Evolutionary conservation across 1,140 invertebrate genomes (phyloP), one percentile per base, ranked within the genome.

Genomic region (Cydia fagiglandana): DNA sequence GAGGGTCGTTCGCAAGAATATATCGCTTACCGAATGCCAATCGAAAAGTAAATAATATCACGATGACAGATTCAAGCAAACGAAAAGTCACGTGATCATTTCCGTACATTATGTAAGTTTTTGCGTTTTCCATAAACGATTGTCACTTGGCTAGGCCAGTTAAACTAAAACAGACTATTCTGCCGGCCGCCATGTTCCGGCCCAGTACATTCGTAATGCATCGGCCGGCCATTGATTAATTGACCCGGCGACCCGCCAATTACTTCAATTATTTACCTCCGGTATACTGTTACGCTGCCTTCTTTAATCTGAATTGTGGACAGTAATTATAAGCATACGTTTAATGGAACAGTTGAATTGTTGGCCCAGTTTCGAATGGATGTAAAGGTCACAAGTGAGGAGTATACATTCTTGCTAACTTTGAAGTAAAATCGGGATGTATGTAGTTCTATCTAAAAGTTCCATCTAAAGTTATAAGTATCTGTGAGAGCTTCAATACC

Each of bases 231-330:
- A 81, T 90, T 88, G 86, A 92, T 92, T 91, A 91, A 90, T 92
- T 92, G 89, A 90, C 88, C 90, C 83, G 82, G 86, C 88, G 89
- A 91, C 88, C 88, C 83, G 82, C 85, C 88, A 92, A 92, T 92
- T 90, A 87, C 87, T 90, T 90, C 87, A 91, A 91, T 90, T 90
- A 91, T 91, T 89, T 87, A 86, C 87, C 90, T 91, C 90, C 88
- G 87, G 88, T 88, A 78, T 82, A 80, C 82, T 83, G 83, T 85
- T 83, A 79, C 77, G 79, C 73, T 82, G 86, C 84, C 81, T 83
- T 78, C 82, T 87, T 84, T 85, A 84, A 87, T 88, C 82, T 86
- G 75, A 87, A 86, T 88, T 86, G 84, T 75, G 41, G 30, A 73
- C 74, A n/a, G 41, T 73, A 77, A 77, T 74, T 68, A 68, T 68